Percentiles rank a stretch among this genome's conserved stretches.
Conservation (phyloP, 1,140 invertebrate species). For the Cydia pomonella region DNA sequence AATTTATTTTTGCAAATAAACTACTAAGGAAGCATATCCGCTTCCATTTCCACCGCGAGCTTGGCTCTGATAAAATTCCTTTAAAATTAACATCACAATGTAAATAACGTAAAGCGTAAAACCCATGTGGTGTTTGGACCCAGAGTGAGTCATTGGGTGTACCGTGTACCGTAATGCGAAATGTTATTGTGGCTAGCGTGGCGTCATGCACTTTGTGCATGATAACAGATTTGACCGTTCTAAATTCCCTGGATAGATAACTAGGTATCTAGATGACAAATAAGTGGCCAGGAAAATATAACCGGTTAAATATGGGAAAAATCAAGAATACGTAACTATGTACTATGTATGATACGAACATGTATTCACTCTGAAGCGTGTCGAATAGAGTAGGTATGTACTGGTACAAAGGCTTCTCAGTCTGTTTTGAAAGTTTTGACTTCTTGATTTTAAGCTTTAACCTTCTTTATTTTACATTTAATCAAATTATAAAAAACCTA, state of each 20-base stretch:
- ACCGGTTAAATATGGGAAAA: too few relatives aligned
- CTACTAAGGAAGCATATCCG: conserved; percentile 36
- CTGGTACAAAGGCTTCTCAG: too few relatives aligned
- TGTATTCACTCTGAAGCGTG: too few relatives aligned
- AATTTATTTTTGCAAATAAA: conserved; percentile 47
- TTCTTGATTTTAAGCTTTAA: too few relatives aligned
- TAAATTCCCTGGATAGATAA: background rate
- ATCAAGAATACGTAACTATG: too few relatives aligned
- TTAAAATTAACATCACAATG: background rate
- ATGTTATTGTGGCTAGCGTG: background rate
- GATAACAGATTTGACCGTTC: conserved; percentile 2
- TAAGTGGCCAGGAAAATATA: background rate
- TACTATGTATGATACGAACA: too few relatives aligned
- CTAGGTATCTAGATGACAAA: background rate
- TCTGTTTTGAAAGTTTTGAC: too few relatives aligned
- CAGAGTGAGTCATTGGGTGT: background rate
- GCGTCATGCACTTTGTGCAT: background rate
- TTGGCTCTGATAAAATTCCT: background rate
- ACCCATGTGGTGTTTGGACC: background rate
- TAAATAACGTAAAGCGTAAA: conserved; percentile 3
- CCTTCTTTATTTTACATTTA: too few relatives aligned
- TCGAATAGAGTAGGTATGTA: too few relatives aligned
- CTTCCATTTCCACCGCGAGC: conserved; percentile 3
- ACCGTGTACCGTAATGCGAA: background rate
- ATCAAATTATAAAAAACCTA: too few relatives aligned